phyloP scores from a whole-genome alignment of 2,113 vertebrate genomes.

The Bufo bufo region DNA sequence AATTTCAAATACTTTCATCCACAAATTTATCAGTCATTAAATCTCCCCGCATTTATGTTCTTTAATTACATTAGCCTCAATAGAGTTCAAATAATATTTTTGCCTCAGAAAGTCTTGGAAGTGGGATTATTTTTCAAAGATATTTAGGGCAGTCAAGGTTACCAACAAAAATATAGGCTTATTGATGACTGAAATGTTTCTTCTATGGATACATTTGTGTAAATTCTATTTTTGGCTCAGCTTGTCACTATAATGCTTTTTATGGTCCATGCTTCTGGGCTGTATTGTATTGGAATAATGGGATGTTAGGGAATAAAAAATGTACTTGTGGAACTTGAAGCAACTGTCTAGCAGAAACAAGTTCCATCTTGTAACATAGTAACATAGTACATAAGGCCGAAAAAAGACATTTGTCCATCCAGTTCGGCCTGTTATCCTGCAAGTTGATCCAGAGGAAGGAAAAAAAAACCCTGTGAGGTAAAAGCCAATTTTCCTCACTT shows the following conservation, averaged over 20 bases:
- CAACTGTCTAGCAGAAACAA: neutral
- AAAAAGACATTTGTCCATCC: no score
- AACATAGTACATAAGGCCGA: no score
- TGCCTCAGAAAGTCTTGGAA: constrained; percentile 18
- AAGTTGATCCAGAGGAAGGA: no score
- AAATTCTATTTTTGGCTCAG: neutral
- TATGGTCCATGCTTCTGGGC: neutral
- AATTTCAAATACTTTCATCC: constrained; percentile 38
- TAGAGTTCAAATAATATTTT: constrained; percentile 47
- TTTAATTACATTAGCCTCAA: constrained; percentile 51
- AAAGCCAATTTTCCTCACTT: no score
- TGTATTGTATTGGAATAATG: neutral
- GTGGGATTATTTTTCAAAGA: constrained; percentile 25
- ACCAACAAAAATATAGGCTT: neutral
- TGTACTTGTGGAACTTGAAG: neutral
- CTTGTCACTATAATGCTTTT: neutral
- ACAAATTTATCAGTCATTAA: constrained; percentile 42
- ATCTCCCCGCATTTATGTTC: constrained; percentile 39
- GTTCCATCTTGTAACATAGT: neutral
- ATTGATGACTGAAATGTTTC: no score
- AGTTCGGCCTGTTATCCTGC: no score
- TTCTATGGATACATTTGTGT: neutral
- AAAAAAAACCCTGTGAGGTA: no score
- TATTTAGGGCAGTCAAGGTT: constrained; percentile 17
- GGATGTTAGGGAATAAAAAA: neutral